Evolutionary conservation across 2,888 invertebrate species (phyloP), one percentile per base, ranked within the genome.

Genomic region (Mesorhabditis sp.): DNA sequence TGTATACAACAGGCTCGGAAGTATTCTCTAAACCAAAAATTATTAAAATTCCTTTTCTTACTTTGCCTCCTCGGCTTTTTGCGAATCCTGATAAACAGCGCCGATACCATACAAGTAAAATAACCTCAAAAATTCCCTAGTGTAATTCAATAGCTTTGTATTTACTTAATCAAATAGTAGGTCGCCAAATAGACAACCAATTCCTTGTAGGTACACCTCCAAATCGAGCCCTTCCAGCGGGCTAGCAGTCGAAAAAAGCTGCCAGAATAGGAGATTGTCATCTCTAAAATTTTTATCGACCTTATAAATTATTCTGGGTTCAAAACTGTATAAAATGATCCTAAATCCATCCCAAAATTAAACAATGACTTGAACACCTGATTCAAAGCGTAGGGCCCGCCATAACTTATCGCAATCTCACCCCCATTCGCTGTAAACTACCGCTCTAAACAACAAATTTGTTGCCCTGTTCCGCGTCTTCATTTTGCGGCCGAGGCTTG

Each of bases 201-300:
- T 63, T 80, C 77, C 58, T 69, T 68, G 73, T 73, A 78, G 2
- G 62, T 71, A 5, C 67, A 75, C 69, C 77, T 75, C 79, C 79
- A 80, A 68, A 80, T 77, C 43, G 78, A 78, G 65, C 80, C 80
- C 69, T 79, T 79, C 80, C 80, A 80, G 13, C 78, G 72, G 4
- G 79, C 42, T 3, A 80, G 73, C 5, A 79, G 45, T 13, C 74
- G 74, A 58, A 78, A 65, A 45, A 79, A 78, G 61, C 74, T 77
- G 43, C 79, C 80, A 45, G 77, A 76, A 68, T 80, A 80, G 6
- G 79, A 77, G 69, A 80, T 78, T 41, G 80, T 80, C 80, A 80
- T 76, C 63, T 15, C 4, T n/a, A 50, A 41, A 28, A 13, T n/a
- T n/a, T n/a, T n/a, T n/a, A n/a, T n/a, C n/a, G n/a, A n/a, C n/a